Evolutionary conservation across 2,797 vertebrate species (phyloP).

Genomic region (Fundulus diaphanus): DNA sequence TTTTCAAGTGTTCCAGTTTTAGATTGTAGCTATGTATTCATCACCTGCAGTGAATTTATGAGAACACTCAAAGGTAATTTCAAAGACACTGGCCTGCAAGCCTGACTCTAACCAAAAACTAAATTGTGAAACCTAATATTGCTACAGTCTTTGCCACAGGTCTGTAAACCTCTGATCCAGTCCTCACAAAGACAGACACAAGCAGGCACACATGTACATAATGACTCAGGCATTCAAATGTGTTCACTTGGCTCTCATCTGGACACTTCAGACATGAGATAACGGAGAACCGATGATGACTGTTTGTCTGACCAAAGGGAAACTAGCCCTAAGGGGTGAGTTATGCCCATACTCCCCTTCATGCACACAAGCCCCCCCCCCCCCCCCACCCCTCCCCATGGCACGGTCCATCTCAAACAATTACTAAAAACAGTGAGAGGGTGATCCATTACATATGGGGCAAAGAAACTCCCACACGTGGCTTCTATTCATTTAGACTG

Average conservation of each 20-base stretch:
- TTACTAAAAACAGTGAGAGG: constrained; percentile 38
- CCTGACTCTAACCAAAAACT: constrained; percentile 2
- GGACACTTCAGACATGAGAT: constrained; percentile 77
- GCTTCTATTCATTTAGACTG: constrained; percentile 56
- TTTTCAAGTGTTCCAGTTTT: constrained; percentile 60
- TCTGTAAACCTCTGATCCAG: not conserved
- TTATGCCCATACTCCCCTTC: constrained; percentile 20
- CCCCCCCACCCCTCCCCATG: constrained; percentile 31
- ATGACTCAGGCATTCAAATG: constrained; percentile 75
- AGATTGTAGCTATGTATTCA: constrained; percentile 50
- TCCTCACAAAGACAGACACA: constrained; percentile 14
- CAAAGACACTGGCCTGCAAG: not conserved
- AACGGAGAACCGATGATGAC: constrained; percentile 73
- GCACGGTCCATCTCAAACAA: constrained; percentile 51
- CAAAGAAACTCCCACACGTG: constrained; percentile 57
- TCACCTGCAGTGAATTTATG: constrained; percentile 74
- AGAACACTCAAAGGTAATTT: constrained; percentile 31
- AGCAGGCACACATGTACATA: constrained; percentile 17
- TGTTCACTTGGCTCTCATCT: constrained; percentile 71
- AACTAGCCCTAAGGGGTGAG: constrained; percentile 51
- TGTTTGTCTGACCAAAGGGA: constrained; percentile 63
- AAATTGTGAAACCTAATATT: constrained; percentile 4
- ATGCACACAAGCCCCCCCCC: constrained; percentile 24
- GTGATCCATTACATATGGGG: constrained; percentile 56
- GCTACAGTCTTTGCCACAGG: not conserved